phyloP scores from a whole-genome alignment of 2,113 vertebrate genomes.

The Thryonomys swinderianus region DNA sequence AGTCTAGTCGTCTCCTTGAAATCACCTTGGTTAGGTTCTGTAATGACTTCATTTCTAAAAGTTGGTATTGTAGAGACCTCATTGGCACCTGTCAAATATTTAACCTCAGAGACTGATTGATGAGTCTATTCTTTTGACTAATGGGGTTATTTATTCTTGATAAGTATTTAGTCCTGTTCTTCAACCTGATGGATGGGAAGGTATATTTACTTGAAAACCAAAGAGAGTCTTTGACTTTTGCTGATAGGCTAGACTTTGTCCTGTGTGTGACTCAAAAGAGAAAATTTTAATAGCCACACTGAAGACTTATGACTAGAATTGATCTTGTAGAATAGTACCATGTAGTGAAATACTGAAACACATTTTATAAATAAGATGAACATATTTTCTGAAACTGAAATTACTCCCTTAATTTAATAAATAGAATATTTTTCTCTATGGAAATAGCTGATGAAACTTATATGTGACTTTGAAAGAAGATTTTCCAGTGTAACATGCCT shows the following conservation, averaged over 20 bases:
- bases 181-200: conserved; percentile 60
- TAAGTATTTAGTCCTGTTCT: conserved; percentile 63
- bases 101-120: conserved; percentile 69
- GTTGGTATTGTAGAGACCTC: conserved; percentile 61
- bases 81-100: conserved; percentile 71
- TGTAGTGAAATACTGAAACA: conserved; percentile 1
- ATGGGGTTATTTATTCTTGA: conserved; percentile 68
- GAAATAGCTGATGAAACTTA: not conserved
- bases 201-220: conserved; percentile 53
- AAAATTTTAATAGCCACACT: not conserved
- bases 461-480: conserved; percentile 3
- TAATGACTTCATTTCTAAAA: conserved; percentile 60
- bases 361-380: not conserved
- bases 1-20: not conserved
- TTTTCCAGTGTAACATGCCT: not conserved
- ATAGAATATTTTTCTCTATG: not conserved
- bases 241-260: conserved; percentile 9
- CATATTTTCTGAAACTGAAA: not conserved
- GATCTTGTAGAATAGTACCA: not conserved
- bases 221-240: conserved; percentile 59
- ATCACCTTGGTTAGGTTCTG: conserved; percentile 14
- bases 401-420: conserved; percentile 42
- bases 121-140: conserved; percentile 64
- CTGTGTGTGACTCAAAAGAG: not conserved
- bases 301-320: not conserved